Evolutionary conservation across 2,888 invertebrate genomes (phyloP), one percentile per base, ranked within the genome.

Genomic region (Coenonympha arcania): DNA sequence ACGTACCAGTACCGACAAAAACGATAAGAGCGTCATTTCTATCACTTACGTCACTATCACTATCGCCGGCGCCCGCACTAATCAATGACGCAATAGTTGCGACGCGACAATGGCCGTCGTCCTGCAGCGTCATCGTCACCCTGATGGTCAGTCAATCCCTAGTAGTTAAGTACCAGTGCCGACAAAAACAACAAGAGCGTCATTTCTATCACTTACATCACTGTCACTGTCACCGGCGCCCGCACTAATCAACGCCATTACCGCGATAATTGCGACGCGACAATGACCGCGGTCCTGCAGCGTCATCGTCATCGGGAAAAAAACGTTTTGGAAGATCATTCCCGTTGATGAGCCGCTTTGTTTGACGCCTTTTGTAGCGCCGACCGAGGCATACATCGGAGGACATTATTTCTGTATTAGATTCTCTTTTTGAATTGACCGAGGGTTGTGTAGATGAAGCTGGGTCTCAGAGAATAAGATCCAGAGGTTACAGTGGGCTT

Each of bases 241-340:
- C 30, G 36, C 41, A 33, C 31, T 36, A 52, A 49, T 44, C 36
- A 47, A 41, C 34, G 31, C 50, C 45, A 55, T 49, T 55, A 55
- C 47, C 26, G 39, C 43, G 33, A 50, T 53, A 55, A 55, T 55
- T 52, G 52, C 50, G 26, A 50, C 41, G 56, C 52, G 58, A 58
- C 59, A 58, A 58, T 59, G 48, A 50, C 31, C 36, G 41, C 24
- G 33, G 50, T 50, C 47, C 52, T 50, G 51, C 51, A 30, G 48
- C 53, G 61, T 61, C 61, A 60, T 60, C 54, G 48, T 47, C 47
- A n/a, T n/a, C n/a, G n/a, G n/a, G 44, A 40, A 52, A 55, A 54
- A 53, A 52, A 49, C 48, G 34, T 48, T 57, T 45, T 50, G 46
- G 54, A 49, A 34, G 19, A 56, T 58, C 58, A 59, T 59, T 39